Evolutionary conservation across 2,113 vertebrate genomes (phyloP), one percentile per base, ranked within the genome.

Genomic region (Neolamprologus sp.): DNA sequence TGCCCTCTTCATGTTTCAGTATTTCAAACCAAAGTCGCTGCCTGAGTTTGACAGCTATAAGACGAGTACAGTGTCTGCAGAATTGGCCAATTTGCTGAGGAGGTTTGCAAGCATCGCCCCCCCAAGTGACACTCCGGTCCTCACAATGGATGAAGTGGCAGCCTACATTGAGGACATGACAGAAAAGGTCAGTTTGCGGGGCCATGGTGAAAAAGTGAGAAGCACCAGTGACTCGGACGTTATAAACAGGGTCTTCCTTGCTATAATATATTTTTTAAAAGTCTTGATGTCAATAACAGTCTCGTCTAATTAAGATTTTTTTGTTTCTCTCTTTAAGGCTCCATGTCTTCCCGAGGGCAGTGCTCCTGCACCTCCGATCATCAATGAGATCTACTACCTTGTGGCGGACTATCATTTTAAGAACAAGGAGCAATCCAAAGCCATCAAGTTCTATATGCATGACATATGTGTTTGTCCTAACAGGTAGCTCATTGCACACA

Each of bases 41-140:
- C 98, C 99, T 0, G 99, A 99, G 87, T 99, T 99, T 86, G 99
- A 99, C 86, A 99, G 99, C 94, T 99, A 99, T 90, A 99, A 99
- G 96, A 99, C 99, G 3, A 99, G 99, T 95, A 99, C 99, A 0
- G 98, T 99, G 60, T 99, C 98, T 33, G 98, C 98, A 1, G 99
- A 99, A 89, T 92, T 99, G 89, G 98, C 99, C 90, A 99, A 99
- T 92, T 97, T 99, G 53, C 93, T 99, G 83, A 97, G 97, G 93
- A 97, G 98, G 92, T 97, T 99, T 40, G 96, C 97, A 30, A 94
- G 96, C 55, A 98, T 99, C 2, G 97, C 98, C 68, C 98, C 98
- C 53, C 91, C 90, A 7, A 96, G 96, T 6, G 97, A 97, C 84
- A 96, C 96, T 28, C 98, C 98, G 1, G 92, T 95, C 26, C 95